Evolutionary conservation across 2,888 invertebrate species (phyloP).

Genomic region (Plebejus melissa): DNA sequence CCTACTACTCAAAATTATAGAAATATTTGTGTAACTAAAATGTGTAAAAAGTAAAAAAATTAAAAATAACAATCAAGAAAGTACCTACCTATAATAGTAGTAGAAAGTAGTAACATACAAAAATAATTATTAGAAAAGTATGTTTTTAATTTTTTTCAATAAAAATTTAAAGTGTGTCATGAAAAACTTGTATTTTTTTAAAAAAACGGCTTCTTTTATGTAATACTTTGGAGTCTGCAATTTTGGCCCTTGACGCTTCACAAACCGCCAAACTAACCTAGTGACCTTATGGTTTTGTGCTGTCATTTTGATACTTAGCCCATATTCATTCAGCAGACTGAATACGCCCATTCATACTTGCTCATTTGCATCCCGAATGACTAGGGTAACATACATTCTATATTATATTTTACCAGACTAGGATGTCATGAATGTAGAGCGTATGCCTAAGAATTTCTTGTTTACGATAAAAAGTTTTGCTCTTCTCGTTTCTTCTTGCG

Average conservation of each 20-base stretch:
- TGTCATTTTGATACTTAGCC: slow-evolving; percentile 30
- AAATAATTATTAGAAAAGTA: too few species aligned
- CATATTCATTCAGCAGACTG: slow-evolving; percentile 30
- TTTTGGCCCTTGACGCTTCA: background rate
- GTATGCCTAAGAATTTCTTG: background rate
- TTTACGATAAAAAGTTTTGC: background rate
- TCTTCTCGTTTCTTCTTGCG: background rate
- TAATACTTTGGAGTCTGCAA: background rate
- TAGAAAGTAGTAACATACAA: too few species aligned
- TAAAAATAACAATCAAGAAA: too few species aligned
- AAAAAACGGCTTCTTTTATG: background rate
- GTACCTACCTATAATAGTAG: too few species aligned
- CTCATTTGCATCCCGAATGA: slow-evolving; percentile 29
- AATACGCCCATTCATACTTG: slow-evolving; percentile 31
- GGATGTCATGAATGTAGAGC: slow-evolving; percentile 3
- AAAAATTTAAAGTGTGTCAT: background rate
- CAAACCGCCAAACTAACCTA: slow-evolving; percentile 26
- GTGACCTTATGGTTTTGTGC: slow-evolving; percentile 30
- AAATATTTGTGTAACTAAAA: too few species aligned
- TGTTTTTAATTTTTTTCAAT: too few species aligned
- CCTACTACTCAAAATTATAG: too few species aligned
- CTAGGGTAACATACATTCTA: slow-evolving; percentile 28
- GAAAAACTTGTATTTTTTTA: background rate
- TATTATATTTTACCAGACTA: slow-evolving; percentile 21
- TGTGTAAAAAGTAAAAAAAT: too few species aligned